Percentiles rank a stretch among this genome's conserved stretches.
phyloP scores from a whole-genome alignment of 2,797 vertebrate genomes.

The Coluber constrictor region DNA sequence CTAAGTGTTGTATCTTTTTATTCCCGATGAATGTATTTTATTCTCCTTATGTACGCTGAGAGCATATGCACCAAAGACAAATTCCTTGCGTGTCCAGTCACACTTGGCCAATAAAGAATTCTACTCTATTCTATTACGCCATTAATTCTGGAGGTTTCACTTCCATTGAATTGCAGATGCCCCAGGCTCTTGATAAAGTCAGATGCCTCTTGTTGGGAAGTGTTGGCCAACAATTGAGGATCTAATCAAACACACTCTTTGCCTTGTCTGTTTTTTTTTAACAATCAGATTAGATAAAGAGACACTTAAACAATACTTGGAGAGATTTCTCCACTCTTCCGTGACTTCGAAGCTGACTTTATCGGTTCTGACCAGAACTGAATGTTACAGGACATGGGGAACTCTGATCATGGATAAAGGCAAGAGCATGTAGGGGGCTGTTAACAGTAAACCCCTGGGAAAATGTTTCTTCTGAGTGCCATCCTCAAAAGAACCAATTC shows the following conservation, averaged over 20 bases:
- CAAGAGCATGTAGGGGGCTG: neutral
- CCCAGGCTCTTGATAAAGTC: neutral
- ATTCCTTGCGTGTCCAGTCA: too few species aligned
- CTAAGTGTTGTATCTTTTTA: too few species aligned
- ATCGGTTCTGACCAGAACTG: neutral
- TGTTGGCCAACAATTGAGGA: neutral
- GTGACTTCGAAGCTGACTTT: neutral
- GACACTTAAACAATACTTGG: neutral
- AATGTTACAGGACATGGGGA: too few species aligned
- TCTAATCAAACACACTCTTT: neutral
- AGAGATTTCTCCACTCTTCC: neutral
- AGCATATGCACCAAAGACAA: too few species aligned
- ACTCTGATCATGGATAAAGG: neutral
- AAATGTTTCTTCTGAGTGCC: neutral
- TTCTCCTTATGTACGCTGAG: too few species aligned
- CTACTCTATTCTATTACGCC: neutral
- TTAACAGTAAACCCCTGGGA: neutral
- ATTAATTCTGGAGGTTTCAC: neutral
- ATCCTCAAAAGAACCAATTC: neutral
- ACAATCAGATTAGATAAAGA: neutral
- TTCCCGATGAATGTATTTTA: too few species aligned
- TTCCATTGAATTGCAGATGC: neutral
- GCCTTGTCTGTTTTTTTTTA: neutral
- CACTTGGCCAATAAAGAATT: too few species aligned
- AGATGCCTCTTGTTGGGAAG: neutral